Conservation (phyloP, 2,797 vertebrate genomes). For the Chelmon rostratus region DNA sequence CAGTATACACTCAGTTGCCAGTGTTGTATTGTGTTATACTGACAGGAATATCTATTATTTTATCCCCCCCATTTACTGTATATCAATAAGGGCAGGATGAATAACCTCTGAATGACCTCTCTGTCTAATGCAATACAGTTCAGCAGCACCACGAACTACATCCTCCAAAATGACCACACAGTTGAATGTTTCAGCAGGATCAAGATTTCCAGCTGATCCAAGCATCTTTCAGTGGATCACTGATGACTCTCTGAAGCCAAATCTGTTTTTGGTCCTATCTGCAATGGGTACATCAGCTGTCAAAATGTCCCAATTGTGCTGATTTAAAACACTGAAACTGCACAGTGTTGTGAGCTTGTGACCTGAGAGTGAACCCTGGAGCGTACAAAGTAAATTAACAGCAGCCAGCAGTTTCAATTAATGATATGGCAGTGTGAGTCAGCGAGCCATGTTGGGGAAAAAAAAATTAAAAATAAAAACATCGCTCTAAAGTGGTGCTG, state of each 20-base stretch:
- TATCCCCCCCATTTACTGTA: neutral
- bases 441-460: neutral
- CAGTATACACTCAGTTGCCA: neutral
- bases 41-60: neutral
- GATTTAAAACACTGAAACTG: constrained; percentile 26
- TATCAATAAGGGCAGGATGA: constrained; percentile 1
- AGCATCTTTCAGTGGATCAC: constrained; percentile 9
- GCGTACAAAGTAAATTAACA: constrained; percentile 42
- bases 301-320: constrained; percentile 2
- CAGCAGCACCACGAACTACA: neutral
- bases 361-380: constrained; percentile 35
- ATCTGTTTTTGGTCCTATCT: constrained; percentile 1
- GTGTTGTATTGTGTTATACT: neutral
- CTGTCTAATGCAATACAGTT: neutral
- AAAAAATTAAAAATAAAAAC: neutral
- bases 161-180: neutral
- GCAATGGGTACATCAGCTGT: neutral
- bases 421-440: constrained; percentile 30
- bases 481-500: neutral
- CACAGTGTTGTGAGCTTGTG: constrained; percentile 17
- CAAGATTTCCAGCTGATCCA: neutral
- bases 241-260: constrained; percentile 21
- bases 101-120: neutral
- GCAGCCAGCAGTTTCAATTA: constrained; percentile 40
- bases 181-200: neutral